Conservation (phyloP, 2,113 vertebrate genomes). For the Callocephalon fimbriatum region DNA sequence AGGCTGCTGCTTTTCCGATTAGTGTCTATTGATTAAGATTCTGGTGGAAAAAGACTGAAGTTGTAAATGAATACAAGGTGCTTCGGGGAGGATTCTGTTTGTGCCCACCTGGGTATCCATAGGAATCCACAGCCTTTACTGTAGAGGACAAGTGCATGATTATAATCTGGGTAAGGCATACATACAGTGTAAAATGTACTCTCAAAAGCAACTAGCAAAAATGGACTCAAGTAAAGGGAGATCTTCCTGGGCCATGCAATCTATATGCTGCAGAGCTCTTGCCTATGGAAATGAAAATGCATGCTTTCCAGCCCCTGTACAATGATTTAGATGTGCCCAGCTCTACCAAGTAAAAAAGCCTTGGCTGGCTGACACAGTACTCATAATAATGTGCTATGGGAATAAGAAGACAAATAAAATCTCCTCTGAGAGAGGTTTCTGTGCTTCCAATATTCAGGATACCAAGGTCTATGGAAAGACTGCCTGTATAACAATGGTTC, state of each 20-base stretch:
- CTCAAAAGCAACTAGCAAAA: neutral
- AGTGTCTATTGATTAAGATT: neutral
- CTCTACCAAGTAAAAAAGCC: neutral
- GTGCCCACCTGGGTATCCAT: neutral
- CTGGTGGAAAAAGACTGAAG: neutral
- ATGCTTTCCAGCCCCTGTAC: neutral
- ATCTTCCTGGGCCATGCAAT: neutral
- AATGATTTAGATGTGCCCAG: neutral
- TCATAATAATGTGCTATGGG: neutral
- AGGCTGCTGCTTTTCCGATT: slow-evolving; percentile 19
- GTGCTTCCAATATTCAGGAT: neutral
- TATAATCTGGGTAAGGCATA: neutral
- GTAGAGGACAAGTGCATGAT: neutral
- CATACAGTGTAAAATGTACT: neutral
- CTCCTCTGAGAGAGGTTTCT: neutral
- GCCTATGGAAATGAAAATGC: neutral
- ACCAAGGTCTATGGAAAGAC: neutral
- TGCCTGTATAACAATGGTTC: accelerated
- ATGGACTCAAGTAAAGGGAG: neutral
- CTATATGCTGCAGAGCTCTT: neutral
- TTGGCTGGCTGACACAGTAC: neutral
- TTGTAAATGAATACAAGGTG: neutral
- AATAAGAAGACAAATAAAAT: neutral
- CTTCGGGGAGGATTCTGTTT: neutral
- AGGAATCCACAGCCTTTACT: neutral